These are phyloP conservation scores for Synanthedon formicaeformis DNA, from an alignment of 2,888 invertebrate species.

Conservation along the genomic window DNA sequence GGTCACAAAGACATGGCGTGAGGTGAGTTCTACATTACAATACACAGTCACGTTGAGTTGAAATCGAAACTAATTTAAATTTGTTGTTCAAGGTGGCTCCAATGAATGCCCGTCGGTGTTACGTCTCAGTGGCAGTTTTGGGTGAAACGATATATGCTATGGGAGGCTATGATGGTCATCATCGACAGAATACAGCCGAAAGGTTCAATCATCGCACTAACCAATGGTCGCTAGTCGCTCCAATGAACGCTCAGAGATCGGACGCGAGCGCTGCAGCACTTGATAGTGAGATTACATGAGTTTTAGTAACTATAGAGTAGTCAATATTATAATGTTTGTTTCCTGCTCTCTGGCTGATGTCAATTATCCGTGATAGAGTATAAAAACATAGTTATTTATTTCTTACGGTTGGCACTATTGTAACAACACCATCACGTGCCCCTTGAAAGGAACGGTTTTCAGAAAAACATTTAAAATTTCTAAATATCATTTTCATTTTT, in stretches of 20 bases:
- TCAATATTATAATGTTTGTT: too few species aligned
- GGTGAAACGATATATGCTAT: conserved; percentile 86
- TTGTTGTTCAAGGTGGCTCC: conserved; percentile 73
- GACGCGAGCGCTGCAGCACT: conserved; percentile 92
- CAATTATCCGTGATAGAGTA: too few species aligned
- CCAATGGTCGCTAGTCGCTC: conserved; percentile 88
- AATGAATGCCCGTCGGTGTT: conserved; percentile 90
- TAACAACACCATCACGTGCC: too few species aligned
- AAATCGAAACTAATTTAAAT: too few species aligned
- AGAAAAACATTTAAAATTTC: too few species aligned
- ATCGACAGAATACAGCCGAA: conserved; percentile 88
- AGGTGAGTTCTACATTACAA: conserved; percentile 45
- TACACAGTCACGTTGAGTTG: background rate
- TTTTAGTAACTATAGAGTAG: too few species aligned
- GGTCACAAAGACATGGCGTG: conserved; percentile 85
- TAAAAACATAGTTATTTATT: too few species aligned
- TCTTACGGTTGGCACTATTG: too few species aligned
- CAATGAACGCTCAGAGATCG: conserved; percentile 90
- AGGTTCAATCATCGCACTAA: conserved; percentile 85
- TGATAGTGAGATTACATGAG: conserved; percentile 64
- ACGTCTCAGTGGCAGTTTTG: conserved; percentile 85
- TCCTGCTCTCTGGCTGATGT: too few species aligned
- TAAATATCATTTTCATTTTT: too few species aligned
- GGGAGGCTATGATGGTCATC: conserved; percentile 90
- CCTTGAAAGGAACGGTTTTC: too few species aligned